Base-by-base conservation (phyloP, 2,888 invertebrate genomes). In the Campoplex capitator region DNA sequence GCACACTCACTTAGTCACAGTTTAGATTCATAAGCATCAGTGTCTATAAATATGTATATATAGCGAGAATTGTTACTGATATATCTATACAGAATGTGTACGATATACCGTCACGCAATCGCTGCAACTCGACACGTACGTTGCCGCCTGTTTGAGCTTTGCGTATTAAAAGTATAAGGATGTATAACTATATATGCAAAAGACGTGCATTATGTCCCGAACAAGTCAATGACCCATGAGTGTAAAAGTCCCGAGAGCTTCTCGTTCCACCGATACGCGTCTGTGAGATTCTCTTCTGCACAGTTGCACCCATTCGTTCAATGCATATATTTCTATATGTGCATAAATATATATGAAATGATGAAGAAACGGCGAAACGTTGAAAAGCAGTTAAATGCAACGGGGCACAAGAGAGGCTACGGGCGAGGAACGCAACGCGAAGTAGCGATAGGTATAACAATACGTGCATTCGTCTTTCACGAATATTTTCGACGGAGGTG, bases 211-310 rank as follows among this genome's bases (percentile, higher is more conserved):
- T 88, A 88, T 80, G 83, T 80, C 74, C 73, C 84, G 88, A 85
- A 83, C 68, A 83, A 89, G 89, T 90, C 88, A 85, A 87, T 87
- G 87, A 90, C 89, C 89, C 87, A 85, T 84, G 88, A 79, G 85
- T 88, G 87, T 88, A 86, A 90, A 88, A 88, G 86, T 88, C 85
- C 75, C 83, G 84, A 58, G 83, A 58, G 73, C 68, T 81, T 77
- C 78, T 81, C 78, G 73, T 81, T 65, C 28, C 81, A 83, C 76
- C 85, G 32, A 70, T 68, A 71, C 58, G 76, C 77, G 71, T 67
- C n/a, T n/a, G n/a, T 76, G 84, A 76, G 83, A 86, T 79, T 65
- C 76, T 71, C 62, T 35, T 58, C 75, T 76, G 38, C 38, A 38
- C 67, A 23, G 67, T 67, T 28, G 51, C 38, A 28, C 54, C n/a